Percentiles rank a stretch among this genome's conserved stretches.
phyloP scores from a whole-genome alignment of 2,797 vertebrate species.

The Trachops cirrhosus region DNA sequence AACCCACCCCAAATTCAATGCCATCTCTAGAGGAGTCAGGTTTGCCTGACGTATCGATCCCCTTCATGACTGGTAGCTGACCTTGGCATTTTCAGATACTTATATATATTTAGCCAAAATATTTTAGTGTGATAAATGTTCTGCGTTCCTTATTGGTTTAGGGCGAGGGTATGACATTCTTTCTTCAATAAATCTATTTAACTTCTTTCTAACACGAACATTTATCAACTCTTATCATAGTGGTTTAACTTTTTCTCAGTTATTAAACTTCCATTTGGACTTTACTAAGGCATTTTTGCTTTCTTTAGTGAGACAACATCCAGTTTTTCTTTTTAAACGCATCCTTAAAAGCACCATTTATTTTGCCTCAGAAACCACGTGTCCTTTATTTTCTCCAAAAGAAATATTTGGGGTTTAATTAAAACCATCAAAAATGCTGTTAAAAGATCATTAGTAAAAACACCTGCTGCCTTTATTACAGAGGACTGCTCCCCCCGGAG shows the following conservation, averaged over 20 bases:
- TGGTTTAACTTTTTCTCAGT: not conserved
- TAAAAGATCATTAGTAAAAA: constrained; percentile 66
- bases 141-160: not conserved
- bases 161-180: not conserved
- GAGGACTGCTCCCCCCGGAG: not conserved
- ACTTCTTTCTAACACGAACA: not conserved
- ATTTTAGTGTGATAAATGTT: not conserved
- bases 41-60: not conserved
- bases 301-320: not conserved
- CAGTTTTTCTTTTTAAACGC: constrained; percentile 34
- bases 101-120: not conserved
- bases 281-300: constrained; percentile 1
- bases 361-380: constrained; percentile 65
- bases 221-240: not conserved
- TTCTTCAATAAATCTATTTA: not conserved
- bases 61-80: not conserved
- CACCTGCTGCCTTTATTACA: constrained; percentile 55
- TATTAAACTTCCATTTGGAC: constrained; percentile 15
- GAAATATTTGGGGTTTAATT: constrained; percentile 72
- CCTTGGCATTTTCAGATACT: not conserved
- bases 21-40: not conserved
- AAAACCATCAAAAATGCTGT: constrained; percentile 59
- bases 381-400: constrained; percentile 65
- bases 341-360: constrained; percentile 54
- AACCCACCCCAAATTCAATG: not conserved